Evolutionary conservation across 2,797 vertebrate species (phyloP), one percentile per base, ranked within the genome.

Genomic region (Coilia nasus): DNA sequence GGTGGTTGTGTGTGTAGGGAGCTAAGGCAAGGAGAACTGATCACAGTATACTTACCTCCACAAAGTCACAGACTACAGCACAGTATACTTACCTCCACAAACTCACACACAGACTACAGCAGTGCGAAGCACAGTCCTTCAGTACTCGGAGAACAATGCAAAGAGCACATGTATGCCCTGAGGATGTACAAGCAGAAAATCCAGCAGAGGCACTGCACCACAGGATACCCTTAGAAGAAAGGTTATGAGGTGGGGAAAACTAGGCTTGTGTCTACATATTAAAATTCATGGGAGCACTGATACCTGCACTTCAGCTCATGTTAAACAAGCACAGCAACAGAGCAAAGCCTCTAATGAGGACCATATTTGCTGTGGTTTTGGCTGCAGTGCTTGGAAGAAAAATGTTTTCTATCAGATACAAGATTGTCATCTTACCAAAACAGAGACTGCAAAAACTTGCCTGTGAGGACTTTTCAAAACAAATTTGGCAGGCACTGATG

Each of bases 381-480:
- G 90, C 88, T 85, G 83, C 67, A 88, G 85, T 81, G 86, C 88
- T 83, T 85, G 85, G 71, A 71, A 83, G 25, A 85, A 87, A 88
- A 86, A 84, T 87, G 81, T 64, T 87, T 90, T 90, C 82, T 84
- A 89, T 88, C 86, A 86, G 85, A 90, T 86, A 88, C 28, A 88
- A 89, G 86, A 90, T 88, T 90, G 92, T 93, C 90, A 90, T 88
- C 89, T 93, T 88, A 89, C 91, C 91, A 91, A 89, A 93, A 91
- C 84, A 90, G 91, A 88, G 82, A 89, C 84, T 85, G 87, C 87
- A 88, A 78, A 87, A 87, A 87, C 89, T 91, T 87, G 87, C 85
- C 87, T 81, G 56, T 81, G 59, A 91, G 86, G 89, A 89, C 78
- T 85, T 90, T 91, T 90, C 87, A 88, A 89, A 90, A 90, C 85